Conservation (phyloP, 2,888 invertebrate genomes). For the Eupithecia centaureata region DNA sequence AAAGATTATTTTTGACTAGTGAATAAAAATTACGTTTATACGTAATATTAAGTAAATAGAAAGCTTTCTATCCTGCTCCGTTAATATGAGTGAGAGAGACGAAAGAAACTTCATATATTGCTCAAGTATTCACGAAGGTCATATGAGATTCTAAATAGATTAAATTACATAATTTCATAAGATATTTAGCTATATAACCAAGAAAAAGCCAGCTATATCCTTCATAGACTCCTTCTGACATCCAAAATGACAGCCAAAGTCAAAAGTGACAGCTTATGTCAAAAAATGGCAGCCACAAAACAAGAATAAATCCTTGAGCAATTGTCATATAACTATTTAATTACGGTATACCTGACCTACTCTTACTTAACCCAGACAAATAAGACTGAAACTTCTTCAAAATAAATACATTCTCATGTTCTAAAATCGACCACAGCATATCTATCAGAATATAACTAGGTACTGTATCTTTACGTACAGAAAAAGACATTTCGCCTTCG, state of each 20-base stretch:
- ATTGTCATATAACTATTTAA: background rate
- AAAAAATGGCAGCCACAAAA: background rate
- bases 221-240: background rate
- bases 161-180: background rate
- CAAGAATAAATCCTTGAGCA: constrained; percentile 3
- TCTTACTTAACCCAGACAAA: background rate
- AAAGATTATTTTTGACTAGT: constrained; percentile 79
- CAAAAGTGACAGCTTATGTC: background rate
- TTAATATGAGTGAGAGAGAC: constrained; percentile 45
- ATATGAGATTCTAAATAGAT: constrained; percentile 24
- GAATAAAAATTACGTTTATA: constrained; percentile 71
- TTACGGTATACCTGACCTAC: constrained; percentile 9
- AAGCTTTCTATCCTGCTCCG: constrained; percentile 56
- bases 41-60: constrained; percentile 65
- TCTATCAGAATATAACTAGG: background rate
- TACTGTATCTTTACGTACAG: background rate
- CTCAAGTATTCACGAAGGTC: constrained; percentile 21
- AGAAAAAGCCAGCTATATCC: background rate
- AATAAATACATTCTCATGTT: constrained; percentile 28
- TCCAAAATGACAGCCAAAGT: background rate
- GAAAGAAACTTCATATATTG: constrained; percentile 27
- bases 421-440: constrained; percentile 13
- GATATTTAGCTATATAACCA: background rate
- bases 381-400: background rate
- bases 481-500: background rate